Evolutionary conservation across 2,888 invertebrate genomes (phyloP).

Genomic region (Automeris io): DNA sequence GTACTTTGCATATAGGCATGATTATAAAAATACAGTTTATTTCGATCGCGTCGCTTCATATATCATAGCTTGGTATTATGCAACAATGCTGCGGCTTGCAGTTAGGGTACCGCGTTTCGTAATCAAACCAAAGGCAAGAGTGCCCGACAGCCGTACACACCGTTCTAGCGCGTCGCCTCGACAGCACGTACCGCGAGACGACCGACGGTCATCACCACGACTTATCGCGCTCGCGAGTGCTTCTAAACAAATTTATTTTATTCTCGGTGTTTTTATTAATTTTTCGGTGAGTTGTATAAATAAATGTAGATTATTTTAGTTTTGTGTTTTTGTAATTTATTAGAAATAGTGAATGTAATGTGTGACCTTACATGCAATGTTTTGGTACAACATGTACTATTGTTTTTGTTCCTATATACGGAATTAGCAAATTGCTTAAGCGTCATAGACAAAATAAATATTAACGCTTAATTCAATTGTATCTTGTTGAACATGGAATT

Average conservation of each 20-base stretch:
- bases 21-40: not conserved
- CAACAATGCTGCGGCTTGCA: not conserved
- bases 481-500: too few relatives aligned
- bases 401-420: too few relatives aligned
- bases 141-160: conserved; percentile 24
- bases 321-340: not conserved
- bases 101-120: conserved; percentile 9
- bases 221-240: conserved; percentile 51
- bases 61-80: not conserved
- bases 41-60: not conserved
- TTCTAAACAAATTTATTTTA: conserved; percentile 6
- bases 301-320: not conserved
- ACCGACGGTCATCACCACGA: too few relatives aligned
- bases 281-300: conserved; percentile 5
- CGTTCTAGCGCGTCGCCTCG: conserved; percentile 25
- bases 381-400: not conserved
- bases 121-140: conserved; percentile 16
- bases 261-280: conserved; percentile 2
- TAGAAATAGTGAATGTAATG: not conserved
- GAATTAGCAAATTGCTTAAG: too few relatives aligned
- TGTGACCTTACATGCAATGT: not conserved
- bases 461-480: too few relatives aligned
- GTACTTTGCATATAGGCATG: too few relatives aligned
- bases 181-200: conserved; percentile 38
- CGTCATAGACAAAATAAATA: too few relatives aligned